These are phyloP conservation scores for Sthenelais limicola DNA, from an alignment of 2,888 invertebrate genomes.

Conservation along the genomic window DNA sequence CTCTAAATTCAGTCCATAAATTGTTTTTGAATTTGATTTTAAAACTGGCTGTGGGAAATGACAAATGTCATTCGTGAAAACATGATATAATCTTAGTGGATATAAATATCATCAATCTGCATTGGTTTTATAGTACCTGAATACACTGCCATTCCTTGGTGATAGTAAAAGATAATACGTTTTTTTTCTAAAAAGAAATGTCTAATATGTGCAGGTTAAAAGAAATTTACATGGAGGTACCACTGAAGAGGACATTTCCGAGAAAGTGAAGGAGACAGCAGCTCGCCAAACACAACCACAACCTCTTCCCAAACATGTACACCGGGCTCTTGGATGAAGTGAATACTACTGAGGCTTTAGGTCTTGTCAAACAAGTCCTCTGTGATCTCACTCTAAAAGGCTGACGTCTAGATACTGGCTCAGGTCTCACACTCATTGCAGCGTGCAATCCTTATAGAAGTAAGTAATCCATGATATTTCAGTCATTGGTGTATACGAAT, in stretches of 20 bases:
- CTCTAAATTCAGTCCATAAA: too few species aligned
- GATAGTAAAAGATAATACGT: too few species aligned
- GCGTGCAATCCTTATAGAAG: conserved; percentile 70
- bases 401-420: conserved; percentile 53
- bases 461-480: conserved; percentile 47
- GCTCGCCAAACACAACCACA: conserved; percentile 55
- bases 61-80: too few species aligned
- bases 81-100: too few species aligned
- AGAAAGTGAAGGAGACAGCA: conserved; percentile 56
- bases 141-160: too few species aligned
- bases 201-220: too few species aligned
- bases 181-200: too few species aligned
- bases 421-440: conserved; percentile 64
- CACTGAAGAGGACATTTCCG: conserved; percentile 60
- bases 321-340: conserved; percentile 70
- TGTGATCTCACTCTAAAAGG: conserved; percentile 64
- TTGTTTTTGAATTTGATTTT: too few species aligned
- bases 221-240: conserved; percentile 70
- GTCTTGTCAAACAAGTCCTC: conserved; percentile 68
- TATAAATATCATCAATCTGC: too few species aligned
- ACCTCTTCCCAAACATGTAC: conserved; percentile 51
- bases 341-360: conserved; percentile 68
- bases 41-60: too few species aligned
- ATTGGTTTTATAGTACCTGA: too few species aligned
- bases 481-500: too few species aligned